Evolutionary conservation across 2,888 invertebrate genomes (phyloP).

Genomic region (Galerucella calmariensis): DNA sequence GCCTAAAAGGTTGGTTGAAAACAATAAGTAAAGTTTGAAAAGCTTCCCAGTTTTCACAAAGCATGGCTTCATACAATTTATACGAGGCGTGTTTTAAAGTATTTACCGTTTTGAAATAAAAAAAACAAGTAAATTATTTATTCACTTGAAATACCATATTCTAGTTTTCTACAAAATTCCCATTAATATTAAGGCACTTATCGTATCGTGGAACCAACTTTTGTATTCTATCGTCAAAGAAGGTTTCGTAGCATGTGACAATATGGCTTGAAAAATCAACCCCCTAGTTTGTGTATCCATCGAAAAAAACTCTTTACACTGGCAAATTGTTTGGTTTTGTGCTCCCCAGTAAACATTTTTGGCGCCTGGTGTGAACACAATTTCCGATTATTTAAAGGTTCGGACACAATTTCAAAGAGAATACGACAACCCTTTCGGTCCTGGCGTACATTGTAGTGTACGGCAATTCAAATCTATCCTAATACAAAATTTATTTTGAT

Average conservation of each 20-base stretch:
- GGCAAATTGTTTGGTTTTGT: conserved; percentile 15
- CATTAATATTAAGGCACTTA: conserved; percentile 35
- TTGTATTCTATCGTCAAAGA: conserved; percentile 22
- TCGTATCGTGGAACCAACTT: conserved; percentile 16
- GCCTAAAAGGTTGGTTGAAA: conserved; percentile 60
- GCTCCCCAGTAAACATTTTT: background rate
- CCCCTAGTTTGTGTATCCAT: background rate
- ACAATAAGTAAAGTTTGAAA: conserved; percentile 34
- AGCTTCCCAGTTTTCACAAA: conserved; percentile 29
- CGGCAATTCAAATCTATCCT: too few relatives aligned
- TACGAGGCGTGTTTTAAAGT: conserved; percentile 9
- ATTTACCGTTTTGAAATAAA: too few relatives aligned
- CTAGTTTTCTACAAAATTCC: conserved; percentile 10
- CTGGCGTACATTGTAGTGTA: too few relatives aligned
- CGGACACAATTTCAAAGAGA: background rate
- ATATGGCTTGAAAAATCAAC: conserved; percentile 3
- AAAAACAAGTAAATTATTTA: background rate
- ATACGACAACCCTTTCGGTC: too few relatives aligned
- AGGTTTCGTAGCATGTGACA: background rate
- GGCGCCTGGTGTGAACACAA: background rate
- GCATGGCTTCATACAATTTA: conserved; percentile 44
- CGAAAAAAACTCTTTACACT: conserved; percentile 1
- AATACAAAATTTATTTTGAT: too few relatives aligned
- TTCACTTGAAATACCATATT: background rate
- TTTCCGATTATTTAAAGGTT: conserved; percentile 12